Evolutionary conservation across 2,113 vertebrate species (phyloP).

Genomic region (Lampris megalopsis): DNA sequence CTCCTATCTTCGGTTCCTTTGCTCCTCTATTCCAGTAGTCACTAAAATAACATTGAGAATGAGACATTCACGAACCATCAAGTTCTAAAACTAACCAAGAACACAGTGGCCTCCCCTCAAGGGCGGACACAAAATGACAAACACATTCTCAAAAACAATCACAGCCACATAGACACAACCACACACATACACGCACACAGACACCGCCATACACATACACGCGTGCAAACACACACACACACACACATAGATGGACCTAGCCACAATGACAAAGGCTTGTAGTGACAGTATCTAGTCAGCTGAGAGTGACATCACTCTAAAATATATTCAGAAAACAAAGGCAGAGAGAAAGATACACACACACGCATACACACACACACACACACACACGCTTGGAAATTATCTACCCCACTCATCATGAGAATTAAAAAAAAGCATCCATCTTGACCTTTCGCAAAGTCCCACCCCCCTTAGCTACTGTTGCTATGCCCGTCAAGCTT

Average conservation of each 20-base stretch:
- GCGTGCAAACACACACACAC: background rate
- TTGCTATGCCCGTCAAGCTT: too few relatives aligned
- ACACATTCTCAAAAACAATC: background rate
- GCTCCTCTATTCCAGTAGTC: too few relatives aligned
- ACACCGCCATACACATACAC: background rate
- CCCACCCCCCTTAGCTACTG: too few relatives aligned
- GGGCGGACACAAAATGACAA: background rate
- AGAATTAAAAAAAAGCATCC: too few relatives aligned
- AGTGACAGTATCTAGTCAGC: slow-evolving; percentile 41
- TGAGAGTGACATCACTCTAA: slow-evolving; percentile 38
- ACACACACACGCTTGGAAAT: slow-evolving; percentile 14
- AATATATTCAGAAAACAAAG: background rate
- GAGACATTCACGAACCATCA: slow-evolving; percentile 8
- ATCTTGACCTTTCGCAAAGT: too few relatives aligned
- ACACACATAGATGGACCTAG: background rate
- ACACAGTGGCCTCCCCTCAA: slow-evolving; percentile 9
- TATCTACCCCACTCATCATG: background rate
- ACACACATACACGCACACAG: background rate
- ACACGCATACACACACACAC: background rate
- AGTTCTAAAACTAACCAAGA: background rate
- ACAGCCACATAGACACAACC: background rate
- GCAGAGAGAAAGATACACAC: background rate
- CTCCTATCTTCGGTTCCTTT: background rate
- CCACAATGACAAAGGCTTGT: background rate
- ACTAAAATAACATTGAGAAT: background rate